These are phyloP conservation scores for Parnassius mnemosyne DNA, from an alignment of 2,888 invertebrate genomes.

Conservation along the genomic window DNA sequence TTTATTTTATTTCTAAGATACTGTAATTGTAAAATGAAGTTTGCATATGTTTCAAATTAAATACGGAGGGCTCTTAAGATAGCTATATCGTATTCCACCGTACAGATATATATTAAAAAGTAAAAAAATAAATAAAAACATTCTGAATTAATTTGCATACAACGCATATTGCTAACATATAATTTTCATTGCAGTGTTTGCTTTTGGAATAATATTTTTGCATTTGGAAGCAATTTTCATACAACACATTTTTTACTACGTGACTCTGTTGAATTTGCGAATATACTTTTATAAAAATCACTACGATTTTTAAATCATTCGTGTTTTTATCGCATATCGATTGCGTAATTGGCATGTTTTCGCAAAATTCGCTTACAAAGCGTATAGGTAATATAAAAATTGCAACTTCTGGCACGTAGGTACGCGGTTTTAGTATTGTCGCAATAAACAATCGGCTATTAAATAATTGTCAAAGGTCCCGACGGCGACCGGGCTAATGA, in stretches of 20 bases:
- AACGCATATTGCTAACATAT: no score
- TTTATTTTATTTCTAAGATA: no score
- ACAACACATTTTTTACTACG: slow-evolving; percentile 24
- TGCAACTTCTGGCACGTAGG: slow-evolving; percentile 18
- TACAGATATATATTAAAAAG: no score
- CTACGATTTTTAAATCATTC: slow-evolving; percentile 19
- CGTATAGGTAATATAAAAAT: slow-evolving; percentile 4
- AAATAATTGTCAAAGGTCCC: slow-evolving; percentile 40
- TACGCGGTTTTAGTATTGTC: slow-evolving; percentile 4
- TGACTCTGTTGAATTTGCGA: slow-evolving; percentile 21
- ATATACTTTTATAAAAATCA: slow-evolving; percentile 26
- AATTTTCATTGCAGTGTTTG: not conserved
- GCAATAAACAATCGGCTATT: slow-evolving; percentile 28
- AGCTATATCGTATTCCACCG: no score
- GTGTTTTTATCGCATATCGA: slow-evolving; percentile 24
- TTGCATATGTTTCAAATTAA: no score
- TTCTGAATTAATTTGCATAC: no score
- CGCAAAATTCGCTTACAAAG: slow-evolving; percentile 23
- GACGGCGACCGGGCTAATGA: slow-evolving; percentile 35
- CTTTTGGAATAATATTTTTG: slow-evolving; percentile 2
- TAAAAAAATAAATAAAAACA: no score
- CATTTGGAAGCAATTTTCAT: slow-evolving; percentile 1
- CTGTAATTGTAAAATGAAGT: no score
- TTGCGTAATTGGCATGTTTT: slow-evolving; percentile 27
- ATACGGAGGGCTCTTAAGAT: no score